These are phyloP conservation scores for Scaptodrosophila lebanonensis DNA, from an alignment of 1,140 invertebrate genomes.

Conservation along the genomic window DNA sequence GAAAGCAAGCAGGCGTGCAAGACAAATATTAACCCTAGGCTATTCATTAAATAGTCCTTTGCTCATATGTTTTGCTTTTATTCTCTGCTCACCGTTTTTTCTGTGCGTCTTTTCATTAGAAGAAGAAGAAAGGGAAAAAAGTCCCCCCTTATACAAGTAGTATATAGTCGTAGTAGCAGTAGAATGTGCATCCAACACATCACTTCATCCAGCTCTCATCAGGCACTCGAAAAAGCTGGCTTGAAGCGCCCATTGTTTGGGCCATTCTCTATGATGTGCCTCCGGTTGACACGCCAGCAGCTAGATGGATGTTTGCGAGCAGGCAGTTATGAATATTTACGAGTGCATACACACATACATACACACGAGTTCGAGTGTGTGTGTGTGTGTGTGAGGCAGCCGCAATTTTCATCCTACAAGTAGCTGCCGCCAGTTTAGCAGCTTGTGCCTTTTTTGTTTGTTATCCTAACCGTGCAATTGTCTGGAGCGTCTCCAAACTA, in stretches of 20 bases:
- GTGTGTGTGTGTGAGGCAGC: too few species aligned
- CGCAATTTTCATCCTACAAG: too few species aligned
- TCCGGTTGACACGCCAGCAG: conserved; percentile 33
- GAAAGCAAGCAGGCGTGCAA: conserved; percentile 15
- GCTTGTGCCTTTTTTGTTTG: too few species aligned
- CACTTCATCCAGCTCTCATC: neutral
- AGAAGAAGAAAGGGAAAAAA: too few species aligned
- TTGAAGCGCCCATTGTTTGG: conserved; percentile 48
- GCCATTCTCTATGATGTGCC: conserved; percentile 45
- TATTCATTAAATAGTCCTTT: conserved; percentile 74
- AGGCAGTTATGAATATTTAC: too few species aligned
- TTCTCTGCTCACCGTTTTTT: conserved; percentile 27
- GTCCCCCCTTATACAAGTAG: neutral
- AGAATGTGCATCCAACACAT: conserved; percentile 4
- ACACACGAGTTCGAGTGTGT: too few species aligned
- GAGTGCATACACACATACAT: too few species aligned
- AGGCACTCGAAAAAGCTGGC: conserved; percentile 6
- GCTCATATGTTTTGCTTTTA: conserved; percentile 70
- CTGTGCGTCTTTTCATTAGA: conserved; percentile 51
- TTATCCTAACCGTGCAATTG: too few species aligned
- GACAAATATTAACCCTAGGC: conserved; percentile 67
- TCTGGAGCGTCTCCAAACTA: too few species aligned
- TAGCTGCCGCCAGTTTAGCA: too few species aligned
- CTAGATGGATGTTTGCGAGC: too few species aligned
- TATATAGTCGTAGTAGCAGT: neutral